Evolutionary conservation across 2,888 invertebrate genomes (phyloP), one percentile per base, ranked within the genome.

Genomic region (Phlogophora meticulosa): DNA sequence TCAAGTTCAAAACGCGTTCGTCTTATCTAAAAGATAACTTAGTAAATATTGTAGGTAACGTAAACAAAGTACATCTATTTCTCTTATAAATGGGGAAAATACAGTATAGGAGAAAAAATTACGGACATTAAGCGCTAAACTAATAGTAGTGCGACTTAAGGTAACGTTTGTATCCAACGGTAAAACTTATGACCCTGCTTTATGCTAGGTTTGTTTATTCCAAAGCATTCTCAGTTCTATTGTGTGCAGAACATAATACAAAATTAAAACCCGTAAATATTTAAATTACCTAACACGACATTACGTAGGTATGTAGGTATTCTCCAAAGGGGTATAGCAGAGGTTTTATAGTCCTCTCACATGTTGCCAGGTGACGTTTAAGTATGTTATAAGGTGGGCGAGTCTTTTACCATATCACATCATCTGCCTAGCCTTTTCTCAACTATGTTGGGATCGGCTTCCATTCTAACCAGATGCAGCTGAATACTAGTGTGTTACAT

Each of bases 91-190:
- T 61, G 57, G 60, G 64, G 34, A 56, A 61, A 65, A 62, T 46
- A 51, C 3, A 48, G 48, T 42, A 51, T 59, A 63, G 5, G 43
- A 55, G 63, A 46, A 61, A 59, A 63, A 66, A 77, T 46, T 66
- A 78, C 60, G 11, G 20, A 1, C 62, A 80, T 58, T 66, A 57
- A 62, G 61, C 45, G 51, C 45, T 66, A 48, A 72, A 81, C 77
- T 77, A 77, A 77, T 81, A 72, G 78, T 62, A 60, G 22, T 24
- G 52, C 57, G 52, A 60, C 77, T 81, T 81, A 81, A 72, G 51
- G 72, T 72, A 63, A 59, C 64, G 61, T 22, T 71, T 58, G 58
- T 76, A 72, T 77, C 51, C 24, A 46, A 45, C 52, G 60, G 56
- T 71, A 51, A 51, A 72, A 81, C 58, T 65, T 76, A 76, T 76